Base-by-base conservation (phyloP, 2,797 vertebrate genomes). In the Pagetopsis macropterus region DNA sequence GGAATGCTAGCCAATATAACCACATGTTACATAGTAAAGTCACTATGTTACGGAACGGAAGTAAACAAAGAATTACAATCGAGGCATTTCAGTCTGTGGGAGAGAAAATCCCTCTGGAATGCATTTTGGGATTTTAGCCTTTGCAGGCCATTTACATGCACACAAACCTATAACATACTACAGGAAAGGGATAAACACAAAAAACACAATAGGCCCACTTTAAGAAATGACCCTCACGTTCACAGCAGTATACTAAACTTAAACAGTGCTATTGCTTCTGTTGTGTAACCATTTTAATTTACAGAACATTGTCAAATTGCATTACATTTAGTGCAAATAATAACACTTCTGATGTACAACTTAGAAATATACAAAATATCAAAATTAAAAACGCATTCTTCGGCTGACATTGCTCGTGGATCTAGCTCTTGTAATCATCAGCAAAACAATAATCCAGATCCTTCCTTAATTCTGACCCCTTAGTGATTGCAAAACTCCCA, bases 291-390 rank as follows among this genome's bases (percentile, higher is more conserved):
- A 92, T 91, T 94, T 94, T 93, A 93, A 93, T 93, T 93, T 93
- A 93, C 89, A 92, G 87, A 88, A 92, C 89, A 93, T 93, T 92
- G 87, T 90, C 89, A 89, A 93, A 91, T 84, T 91, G 91, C 89
- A 87, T 90, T 91, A 93, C 87, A 93, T 90, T 92, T 93, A 93
- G 93, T 93, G 92, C 94, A 94, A 94, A 94, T 91, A 82, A 91
- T 86, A 92, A 93, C 89, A 92, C 88, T 90, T 93, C 81, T 71
- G 89, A 93, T 89, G 89, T 91, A 92, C 89, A 92, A 90, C 87
- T 88, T 91, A 90, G 89, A 93, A 93, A 92, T 88, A 90, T 91
- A 92, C 90, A 92, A 86, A 84, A 88, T 87, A 88, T 84, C 82
- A 88, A 87, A 89, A 87, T 89, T 89, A 89, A 92, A 93, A 92